Evolutionary conservation across 1,140 invertebrate genomes (phyloP).

Genomic region (Rhagoletis pomonella): DNA sequence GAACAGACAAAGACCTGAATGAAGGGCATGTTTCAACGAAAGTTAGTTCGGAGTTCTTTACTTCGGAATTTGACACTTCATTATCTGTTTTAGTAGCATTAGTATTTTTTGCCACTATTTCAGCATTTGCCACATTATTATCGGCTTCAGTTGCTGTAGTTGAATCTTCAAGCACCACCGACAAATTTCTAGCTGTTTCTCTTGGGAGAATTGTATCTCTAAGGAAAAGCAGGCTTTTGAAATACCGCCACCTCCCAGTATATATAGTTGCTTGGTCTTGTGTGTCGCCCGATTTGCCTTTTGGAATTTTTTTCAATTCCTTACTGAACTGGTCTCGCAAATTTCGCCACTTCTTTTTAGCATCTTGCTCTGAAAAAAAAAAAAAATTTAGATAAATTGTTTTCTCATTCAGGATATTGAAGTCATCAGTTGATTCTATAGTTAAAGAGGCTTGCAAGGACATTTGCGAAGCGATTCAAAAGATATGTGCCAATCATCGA

Average conservation of each 20-base stretch:
- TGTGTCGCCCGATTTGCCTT: background rate
- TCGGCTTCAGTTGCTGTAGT: constrained; percentile 13
- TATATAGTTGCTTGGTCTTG: background rate
- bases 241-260: background rate
- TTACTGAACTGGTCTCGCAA: constrained; percentile 21
- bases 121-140: background rate
- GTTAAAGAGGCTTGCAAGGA: background rate
- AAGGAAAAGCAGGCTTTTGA: constrained; percentile 3
- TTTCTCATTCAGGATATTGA: background rate
- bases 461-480: background rate
- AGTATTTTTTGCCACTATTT: too few relatives aligned
- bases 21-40: background rate
- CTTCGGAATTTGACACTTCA: too few relatives aligned
- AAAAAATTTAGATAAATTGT: background rate
- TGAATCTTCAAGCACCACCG: background rate
- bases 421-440: background rate
- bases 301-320: constrained; percentile 20
- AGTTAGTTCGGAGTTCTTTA: background rate
- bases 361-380: constrained; percentile 17
- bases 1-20: background rate
- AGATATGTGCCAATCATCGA: background rate
- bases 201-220: background rate
- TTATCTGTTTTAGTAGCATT: too few relatives aligned
- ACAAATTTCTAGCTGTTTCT: background rate
- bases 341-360: constrained; percentile 39